Conservation (phyloP, 1,140 invertebrate species). For the Bradysia coprophila region DNA sequence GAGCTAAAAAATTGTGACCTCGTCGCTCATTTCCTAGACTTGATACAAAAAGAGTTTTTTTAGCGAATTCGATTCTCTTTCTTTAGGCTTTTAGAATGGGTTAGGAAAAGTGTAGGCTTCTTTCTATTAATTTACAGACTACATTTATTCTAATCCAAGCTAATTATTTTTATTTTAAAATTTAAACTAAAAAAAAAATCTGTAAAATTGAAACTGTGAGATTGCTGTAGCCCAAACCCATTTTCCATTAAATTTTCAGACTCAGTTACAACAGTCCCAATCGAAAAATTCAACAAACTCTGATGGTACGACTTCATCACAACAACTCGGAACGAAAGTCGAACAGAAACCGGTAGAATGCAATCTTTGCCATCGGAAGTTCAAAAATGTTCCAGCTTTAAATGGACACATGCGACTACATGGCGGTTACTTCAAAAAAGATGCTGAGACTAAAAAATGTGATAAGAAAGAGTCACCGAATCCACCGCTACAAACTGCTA, state of each 20-base stretch:
- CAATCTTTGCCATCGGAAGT: slow-evolving; percentile 82
- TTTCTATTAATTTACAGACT: too few species aligned
- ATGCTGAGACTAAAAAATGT: slow-evolving; percentile 65
- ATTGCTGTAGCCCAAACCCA: too few species aligned
- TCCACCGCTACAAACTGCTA: slow-evolving; percentile 70
- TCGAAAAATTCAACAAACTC: neutral
- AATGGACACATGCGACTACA: slow-evolving; percentile 95
- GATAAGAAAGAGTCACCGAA: slow-evolving; percentile 66
- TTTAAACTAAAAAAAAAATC: too few species aligned
- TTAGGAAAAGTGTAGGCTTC: too few species aligned
- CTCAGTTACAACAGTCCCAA: slow-evolving; percentile 4
- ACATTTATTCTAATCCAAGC: too few species aligned
- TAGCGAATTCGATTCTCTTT: too few species aligned
- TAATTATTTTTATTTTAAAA: too few species aligned
- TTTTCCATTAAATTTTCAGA: slow-evolving; percentile 3
- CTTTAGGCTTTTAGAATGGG: too few species aligned
- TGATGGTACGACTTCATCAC: slow-evolving; percentile 12
- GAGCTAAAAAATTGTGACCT: too few species aligned
- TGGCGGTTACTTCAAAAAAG: slow-evolving; percentile 93
- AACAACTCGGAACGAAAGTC: slow-evolving; percentile 28
- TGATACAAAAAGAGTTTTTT: too few species aligned
- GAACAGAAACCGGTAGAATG: slow-evolving; percentile 77
- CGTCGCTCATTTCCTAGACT: too few species aligned
- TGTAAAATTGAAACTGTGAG: too few species aligned
- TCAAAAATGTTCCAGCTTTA: slow-evolving; percentile 91